Conservation (phyloP, 2,888 invertebrate species). For the Tachina lurida region DNA sequence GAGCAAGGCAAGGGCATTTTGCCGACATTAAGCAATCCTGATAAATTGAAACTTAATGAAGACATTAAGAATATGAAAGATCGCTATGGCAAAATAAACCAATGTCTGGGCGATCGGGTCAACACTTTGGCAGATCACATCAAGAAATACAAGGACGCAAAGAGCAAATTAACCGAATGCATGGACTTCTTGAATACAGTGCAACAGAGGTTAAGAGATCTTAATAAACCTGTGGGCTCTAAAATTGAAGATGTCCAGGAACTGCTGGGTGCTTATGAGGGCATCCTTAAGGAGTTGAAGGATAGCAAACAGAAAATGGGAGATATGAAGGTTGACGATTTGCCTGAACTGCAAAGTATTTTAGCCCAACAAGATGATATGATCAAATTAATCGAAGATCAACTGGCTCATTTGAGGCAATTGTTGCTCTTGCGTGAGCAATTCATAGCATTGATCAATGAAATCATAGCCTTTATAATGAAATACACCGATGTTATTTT, state of each 20-base stretch:
- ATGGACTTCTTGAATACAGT: constrained; percentile 91
- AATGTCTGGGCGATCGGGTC: constrained; percentile 90
- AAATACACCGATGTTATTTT: constrained; percentile 93
- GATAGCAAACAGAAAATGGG: constrained; percentile 90
- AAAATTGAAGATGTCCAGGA: constrained; percentile 94
- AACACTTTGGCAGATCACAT: constrained; percentile 90
- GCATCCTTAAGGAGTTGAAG: constrained; percentile 90
- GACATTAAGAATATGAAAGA: constrained; percentile 91
- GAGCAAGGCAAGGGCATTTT: constrained; percentile 92
- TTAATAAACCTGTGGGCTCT: constrained; percentile 93
- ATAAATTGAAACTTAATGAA: constrained; percentile 92
- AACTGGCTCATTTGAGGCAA: constrained; percentile 91
- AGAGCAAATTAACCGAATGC: constrained; percentile 90
- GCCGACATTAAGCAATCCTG: constrained; percentile 92
- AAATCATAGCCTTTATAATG: constrained; percentile 93
- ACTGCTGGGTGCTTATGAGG: constrained; percentile 90
- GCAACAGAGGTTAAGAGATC: constrained; percentile 91
- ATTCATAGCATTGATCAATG: constrained; percentile 92
- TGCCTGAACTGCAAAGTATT: constrained; percentile 91
- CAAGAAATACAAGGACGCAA: constrained; percentile 91
- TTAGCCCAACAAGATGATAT: constrained; percentile 93
- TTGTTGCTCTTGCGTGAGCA: constrained; percentile 92
- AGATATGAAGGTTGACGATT: constrained; percentile 89
- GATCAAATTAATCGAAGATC: constrained; percentile 92
- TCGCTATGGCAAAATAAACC: constrained; percentile 89